These are phyloP conservation scores for Daphoenositta chrysoptera DNA, from an alignment of 2,113 vertebrate genomes.

Conservation along the genomic window DNA sequence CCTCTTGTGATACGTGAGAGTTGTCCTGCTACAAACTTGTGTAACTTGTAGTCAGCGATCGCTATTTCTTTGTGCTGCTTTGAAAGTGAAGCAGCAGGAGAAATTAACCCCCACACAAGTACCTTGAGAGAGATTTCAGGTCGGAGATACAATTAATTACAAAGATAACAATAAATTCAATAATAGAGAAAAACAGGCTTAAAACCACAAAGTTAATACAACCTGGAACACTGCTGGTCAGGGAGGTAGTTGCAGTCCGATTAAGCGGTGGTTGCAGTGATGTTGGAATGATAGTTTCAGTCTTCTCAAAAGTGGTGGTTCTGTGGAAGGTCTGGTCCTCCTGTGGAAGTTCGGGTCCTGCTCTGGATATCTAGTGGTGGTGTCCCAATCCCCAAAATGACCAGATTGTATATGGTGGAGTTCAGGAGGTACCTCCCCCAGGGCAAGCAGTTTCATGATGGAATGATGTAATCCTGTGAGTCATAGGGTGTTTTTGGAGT, in stretches of 20 bases:
- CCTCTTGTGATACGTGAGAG: neutral
- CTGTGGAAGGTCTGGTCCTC: too few relatives aligned
- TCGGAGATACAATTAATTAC: neutral
- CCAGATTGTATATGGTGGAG: neutral
- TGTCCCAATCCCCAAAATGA: neutral
- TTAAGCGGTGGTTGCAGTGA: neutral
- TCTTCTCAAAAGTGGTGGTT: neutral
- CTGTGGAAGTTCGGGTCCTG: neutral
- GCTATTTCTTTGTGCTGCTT: neutral
- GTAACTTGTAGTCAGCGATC: neutral
- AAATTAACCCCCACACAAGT: neutral
- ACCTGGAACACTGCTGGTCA: neutral
- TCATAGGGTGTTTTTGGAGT: neutral
- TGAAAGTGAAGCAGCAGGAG: neutral
- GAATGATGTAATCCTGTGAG: neutral
- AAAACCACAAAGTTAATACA: neutral
- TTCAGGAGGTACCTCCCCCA: neutral
- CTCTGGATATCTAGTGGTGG: neutral
- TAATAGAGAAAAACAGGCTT: neutral
- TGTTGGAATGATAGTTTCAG: neutral
- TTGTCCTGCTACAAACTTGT: neutral
- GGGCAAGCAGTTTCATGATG: neutral
- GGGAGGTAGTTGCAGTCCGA: rapidly evolving
- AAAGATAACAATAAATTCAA: neutral
- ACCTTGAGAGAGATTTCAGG: neutral